A percentile compares a stretch with the other conserved stretches of the same genome.
Evolutionary conservation across 2,797 vertebrate species (phyloP).

Genomic region (Varecia variegata): DNA sequence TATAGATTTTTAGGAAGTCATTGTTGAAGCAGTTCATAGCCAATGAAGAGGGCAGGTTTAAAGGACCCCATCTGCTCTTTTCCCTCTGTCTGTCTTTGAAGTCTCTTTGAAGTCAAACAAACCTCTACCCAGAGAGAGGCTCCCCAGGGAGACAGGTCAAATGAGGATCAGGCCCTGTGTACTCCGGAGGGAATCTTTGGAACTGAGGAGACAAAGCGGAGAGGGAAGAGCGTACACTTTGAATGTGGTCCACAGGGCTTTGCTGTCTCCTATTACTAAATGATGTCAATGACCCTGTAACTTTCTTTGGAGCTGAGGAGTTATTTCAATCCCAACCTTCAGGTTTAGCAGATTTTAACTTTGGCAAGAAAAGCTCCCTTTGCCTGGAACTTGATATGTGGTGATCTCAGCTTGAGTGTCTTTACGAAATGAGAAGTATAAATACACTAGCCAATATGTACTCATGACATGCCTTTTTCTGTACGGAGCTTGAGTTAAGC

Average conservation of each 20-base stretch:
- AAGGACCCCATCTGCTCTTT: not conserved
- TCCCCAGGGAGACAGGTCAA: conserved; percentile 32
- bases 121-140: not conserved
- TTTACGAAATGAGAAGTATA: not conserved
- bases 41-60: not conserved
- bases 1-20: not conserved
- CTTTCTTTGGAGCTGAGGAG: not conserved
- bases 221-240: not conserved
- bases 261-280: not conserved
- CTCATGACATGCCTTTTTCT: not conserved
- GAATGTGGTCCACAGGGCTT: not conserved
- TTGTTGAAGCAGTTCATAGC: not conserved
- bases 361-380: conserved; percentile 23
- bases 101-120: conserved; percentile 59
- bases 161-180: not conserved
- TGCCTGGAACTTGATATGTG: not conserved
- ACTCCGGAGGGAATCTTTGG: not conserved
- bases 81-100: conserved; percentile 30
- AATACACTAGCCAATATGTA: not conserved
- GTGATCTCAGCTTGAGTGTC: not conserved
- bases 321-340: not conserved
- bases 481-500: not conserved
- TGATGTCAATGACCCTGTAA: not conserved
- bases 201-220: not conserved
- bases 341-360: conserved; percentile 1